Evolutionary conservation across 2,797 vertebrate species (phyloP), one percentile per base, ranked within the genome.

Genomic region (Tympanoctomys barrerae): DNA sequence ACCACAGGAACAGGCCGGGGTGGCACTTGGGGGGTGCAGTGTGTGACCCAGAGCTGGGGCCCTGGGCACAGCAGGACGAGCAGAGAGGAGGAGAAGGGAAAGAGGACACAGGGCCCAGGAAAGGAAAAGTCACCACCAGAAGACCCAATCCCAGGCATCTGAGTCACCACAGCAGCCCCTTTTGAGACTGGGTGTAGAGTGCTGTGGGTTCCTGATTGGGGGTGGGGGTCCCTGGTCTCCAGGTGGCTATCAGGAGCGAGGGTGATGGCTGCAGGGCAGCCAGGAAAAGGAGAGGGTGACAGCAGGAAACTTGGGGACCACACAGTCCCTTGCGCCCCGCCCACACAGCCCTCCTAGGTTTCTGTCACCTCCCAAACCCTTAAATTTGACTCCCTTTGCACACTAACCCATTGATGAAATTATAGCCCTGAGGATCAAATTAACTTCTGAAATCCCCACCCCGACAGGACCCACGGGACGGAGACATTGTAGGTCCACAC

Each of bases 71-170:
- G 64, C 33, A 11, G 71, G n/a, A 2, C 8, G 59, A 7, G 42
- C 42, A 21, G 66, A 46, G 57, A 83, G 31, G 39, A 11, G 36
- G 66, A 0, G 10, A 31, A 36, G 57, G 49, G 21, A 2, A 26
- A 42, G 92, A 22, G 49, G 92, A 22, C 13, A 1, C 7, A 12
- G 7, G 54, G 54, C 22, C 54, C 75, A 18, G 59, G 71, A 36
- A 4, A n/a, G 62, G 66, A 46, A 36, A 21, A 28, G 28, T 22
- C 22, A 0, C 39, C 11, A 24, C 3, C 33, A 14, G 71, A 46
- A 39, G 39, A 0, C 1, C 5, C 19, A 19, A 28, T 52, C 70
- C 0, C 33, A 0, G 1, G 31, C 11, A 2, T 7, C 66, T 0
- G 22, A 12, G 12, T 26, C 49, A 22, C 21, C 1, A 2, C 22